Conservation (phyloP, 2,113 vertebrate genomes). For the Chiloscyllium plagiosum region DNA sequence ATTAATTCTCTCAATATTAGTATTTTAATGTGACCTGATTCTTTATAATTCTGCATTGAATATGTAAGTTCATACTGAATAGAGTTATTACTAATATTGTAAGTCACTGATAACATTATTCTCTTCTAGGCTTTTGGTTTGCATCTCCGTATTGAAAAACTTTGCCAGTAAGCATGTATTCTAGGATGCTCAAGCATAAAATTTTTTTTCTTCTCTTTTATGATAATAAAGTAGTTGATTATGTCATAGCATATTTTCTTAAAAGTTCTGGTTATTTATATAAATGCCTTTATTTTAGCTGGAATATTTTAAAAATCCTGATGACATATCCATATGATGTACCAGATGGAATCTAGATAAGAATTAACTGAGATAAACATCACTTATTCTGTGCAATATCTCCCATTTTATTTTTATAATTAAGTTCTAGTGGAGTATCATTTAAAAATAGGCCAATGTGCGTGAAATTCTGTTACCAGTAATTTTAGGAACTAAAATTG, state of each 20-base stretch:
- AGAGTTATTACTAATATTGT: background rate
- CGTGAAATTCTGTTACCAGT: background rate
- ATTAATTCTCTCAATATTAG: background rate
- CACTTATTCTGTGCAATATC: background rate
- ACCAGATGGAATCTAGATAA: slow-evolving; percentile 28
- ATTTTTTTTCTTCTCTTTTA: background rate
- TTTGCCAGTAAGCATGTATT: background rate
- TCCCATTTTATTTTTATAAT: slow-evolving; percentile 29
- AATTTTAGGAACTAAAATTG: background rate
- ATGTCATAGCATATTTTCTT: background rate
- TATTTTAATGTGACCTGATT: slow-evolving; percentile 1
- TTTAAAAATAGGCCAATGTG: slow-evolving; percentile 23
- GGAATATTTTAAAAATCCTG: background rate
- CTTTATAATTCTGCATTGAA: background rate
- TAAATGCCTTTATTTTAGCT: background rate
- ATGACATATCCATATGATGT: slow-evolving; percentile 18
- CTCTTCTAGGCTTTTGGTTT: background rate
- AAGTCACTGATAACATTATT: background rate
- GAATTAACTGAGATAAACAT: slow-evolving; percentile 17
- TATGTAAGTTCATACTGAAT: background rate
- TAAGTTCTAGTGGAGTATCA: background rate
- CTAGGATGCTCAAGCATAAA: background rate
- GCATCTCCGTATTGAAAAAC: background rate
- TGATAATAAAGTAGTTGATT: background rate
- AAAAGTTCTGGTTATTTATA: background rate